Evolutionary conservation across 2,888 invertebrate species (phyloP).

Genomic region (Dysmachus trigonus): DNA sequence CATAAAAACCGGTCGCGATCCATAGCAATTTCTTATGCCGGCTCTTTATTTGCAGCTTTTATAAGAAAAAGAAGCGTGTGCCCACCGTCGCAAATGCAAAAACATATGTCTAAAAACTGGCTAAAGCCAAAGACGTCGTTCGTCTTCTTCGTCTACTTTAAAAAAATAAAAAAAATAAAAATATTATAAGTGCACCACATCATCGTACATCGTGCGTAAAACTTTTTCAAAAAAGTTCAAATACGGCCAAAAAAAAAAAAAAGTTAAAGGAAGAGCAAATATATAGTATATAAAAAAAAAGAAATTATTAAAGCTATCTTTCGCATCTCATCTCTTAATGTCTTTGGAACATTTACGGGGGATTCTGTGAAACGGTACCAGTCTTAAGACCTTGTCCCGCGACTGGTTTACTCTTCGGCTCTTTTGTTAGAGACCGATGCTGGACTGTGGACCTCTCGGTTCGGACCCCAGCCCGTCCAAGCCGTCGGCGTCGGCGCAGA

Average conservation of each 20-base stretch:
- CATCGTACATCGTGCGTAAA: slow-evolving; percentile 15
- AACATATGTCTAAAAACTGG: slow-evolving; percentile 35
- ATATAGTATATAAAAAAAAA: slow-evolving; percentile 32
- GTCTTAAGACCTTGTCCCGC: slow-evolving; percentile 34
- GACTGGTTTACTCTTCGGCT: slow-evolving; percentile 37
- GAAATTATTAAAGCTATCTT: slow-evolving; percentile 50
- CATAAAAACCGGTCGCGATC: slow-evolving; percentile 43
- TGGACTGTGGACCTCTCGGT: slow-evolving; percentile 26
- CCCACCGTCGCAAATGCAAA: slow-evolving; percentile 26
- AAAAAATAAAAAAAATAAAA: not conserved
- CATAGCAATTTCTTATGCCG: slow-evolving; percentile 12
- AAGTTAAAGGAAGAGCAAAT: slow-evolving; percentile 38
- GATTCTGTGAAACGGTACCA: slow-evolving; percentile 45
- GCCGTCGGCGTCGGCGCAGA: not conserved
- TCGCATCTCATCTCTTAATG: slow-evolving; percentile 48
- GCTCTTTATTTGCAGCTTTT: not conserved
- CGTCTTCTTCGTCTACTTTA: not conserved
- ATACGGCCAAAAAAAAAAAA: slow-evolving; percentile 38
- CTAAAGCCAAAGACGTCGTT: slow-evolving; percentile 12
- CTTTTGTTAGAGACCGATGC: slow-evolving; percentile 16
- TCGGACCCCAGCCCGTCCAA: not conserved
- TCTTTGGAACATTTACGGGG: slow-evolving; percentile 42
- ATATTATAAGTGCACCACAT: not conserved
- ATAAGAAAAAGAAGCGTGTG: slow-evolving; percentile 26
- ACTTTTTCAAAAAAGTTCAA: slow-evolving; percentile 3